Evolutionary conservation across 2,113 vertebrate species (phyloP), one percentile per base, ranked within the genome.

Genomic region (Numida meleagris): DNA sequence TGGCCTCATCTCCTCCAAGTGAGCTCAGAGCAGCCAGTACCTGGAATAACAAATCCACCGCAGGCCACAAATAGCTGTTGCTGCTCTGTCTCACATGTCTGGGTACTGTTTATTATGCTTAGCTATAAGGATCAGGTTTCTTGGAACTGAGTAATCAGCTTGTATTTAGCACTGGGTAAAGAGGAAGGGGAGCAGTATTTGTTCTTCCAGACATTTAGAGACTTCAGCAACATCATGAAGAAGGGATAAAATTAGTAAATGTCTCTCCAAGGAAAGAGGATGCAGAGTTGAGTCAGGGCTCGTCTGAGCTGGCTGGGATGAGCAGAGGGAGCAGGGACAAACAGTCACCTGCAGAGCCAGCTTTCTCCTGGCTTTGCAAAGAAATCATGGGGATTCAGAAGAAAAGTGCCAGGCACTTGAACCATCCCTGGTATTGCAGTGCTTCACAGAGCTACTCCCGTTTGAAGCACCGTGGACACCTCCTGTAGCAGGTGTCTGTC

Each of bases 51-150:
- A 63, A 58, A 80, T 46, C 81, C 74, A 55, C 71, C 50, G 57
- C 29, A 1, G 1, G 72, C 63, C 89, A 92, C 77, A 82, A 95
- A 92, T 90, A 94, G 94, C 88, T 71, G 40, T 42, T 42, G 3
- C 42, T 42, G 81, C 4, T 6, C 57, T 82, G 83, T 24, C 91
- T 94, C 76, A 70, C 89, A 21, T 40, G 66, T 24, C 73, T 76
- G 68, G 45, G 59, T 18, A 12, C 85, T 89, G 88, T 65, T 94
- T 73, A 33, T 66, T 91, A 71, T 0, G 0, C 74, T 92, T 83
- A 82, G 79, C 78, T 50, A 9, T 16, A 43, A 66, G 36, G 82
- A 90, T 92, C 70, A 38, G 53, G 82, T 94, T 95, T 90, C 93
- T 68, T 57, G 76, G 65, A 63, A 86, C 58, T 83, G 84, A 90